phyloP scores from a whole-genome alignment of 1,140 invertebrate genomes.

The Saccostrea cuccullata region DNA sequence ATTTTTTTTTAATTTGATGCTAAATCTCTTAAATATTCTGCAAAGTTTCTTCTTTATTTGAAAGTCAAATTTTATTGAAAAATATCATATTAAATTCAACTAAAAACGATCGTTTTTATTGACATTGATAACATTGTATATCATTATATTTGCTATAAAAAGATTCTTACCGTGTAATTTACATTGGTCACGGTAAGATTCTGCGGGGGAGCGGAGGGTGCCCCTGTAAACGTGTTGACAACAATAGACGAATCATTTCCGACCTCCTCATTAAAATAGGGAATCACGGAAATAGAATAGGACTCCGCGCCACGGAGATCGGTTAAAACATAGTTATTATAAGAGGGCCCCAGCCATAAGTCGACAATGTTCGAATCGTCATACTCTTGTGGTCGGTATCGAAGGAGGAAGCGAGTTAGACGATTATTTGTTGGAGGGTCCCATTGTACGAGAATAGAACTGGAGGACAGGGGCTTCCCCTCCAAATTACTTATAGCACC shows the following conservation, averaged over 20 bases:
- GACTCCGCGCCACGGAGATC: background rate
- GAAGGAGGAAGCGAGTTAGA: slow-evolving; percentile 55
- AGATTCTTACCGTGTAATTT: slow-evolving; percentile 56
- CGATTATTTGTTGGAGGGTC: slow-evolving; percentile 49
- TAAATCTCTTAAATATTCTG: no score
- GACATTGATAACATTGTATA: no score
- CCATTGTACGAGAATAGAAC: slow-evolving; percentile 63
- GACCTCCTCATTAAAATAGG: slow-evolving; percentile 56
- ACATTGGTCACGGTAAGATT: slow-evolving; percentile 43
- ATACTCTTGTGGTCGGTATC: slow-evolving; percentile 25
- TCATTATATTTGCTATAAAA: no score
- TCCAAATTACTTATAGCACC: slow-evolving; percentile 47
- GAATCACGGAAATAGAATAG: slow-evolving; percentile 57
- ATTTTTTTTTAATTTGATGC: background rate
- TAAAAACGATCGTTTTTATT: no score
- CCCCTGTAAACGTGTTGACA: slow-evolving; percentile 51
- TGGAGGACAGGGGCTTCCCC: slow-evolving; percentile 52
- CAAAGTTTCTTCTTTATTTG: no score
- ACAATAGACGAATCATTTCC: slow-evolving; percentile 60
- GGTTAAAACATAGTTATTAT: slow-evolving; percentile 42
- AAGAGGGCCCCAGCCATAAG: slow-evolving; percentile 28
- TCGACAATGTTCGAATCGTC: slow-evolving; percentile 37
- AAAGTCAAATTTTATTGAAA: no score
- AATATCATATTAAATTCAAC: no score
- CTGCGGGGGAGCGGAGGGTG: slow-evolving; percentile 56